Evolutionary conservation across 2,888 invertebrate genomes (phyloP), one percentile per base, ranked within the genome.

Genomic region (Glaucopsyche alexis): DNA sequence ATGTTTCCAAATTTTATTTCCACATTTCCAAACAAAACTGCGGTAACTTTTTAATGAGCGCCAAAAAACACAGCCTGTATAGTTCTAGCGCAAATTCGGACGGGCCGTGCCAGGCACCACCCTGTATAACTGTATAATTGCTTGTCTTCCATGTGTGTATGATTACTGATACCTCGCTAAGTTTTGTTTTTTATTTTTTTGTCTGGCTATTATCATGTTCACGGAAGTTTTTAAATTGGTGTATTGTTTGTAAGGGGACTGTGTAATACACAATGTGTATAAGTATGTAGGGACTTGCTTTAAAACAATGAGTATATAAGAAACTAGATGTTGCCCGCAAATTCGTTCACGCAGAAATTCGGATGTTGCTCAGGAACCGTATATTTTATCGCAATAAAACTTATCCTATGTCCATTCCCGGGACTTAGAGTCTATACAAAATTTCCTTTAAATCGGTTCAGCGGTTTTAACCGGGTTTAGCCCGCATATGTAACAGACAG

Each of bases 51-150:
- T 78, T 76, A 78, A 75, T 77, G 73, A 77, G 73, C 77, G 73
- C 74, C 73, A 79, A 79, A 80, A 81, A 76, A 76, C 75, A 82
- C 87, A 85, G 0, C 80, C 85, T 85, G 85, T 87, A 82, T 73
- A 82, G 81, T 81, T 79, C 79, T 79, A 84, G 86, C 84, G 88
- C 83, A 87, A 91, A 90, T 91, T 91, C 89, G 91, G 91, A 86
- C 81, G 80, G 79, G 80, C 77, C 80, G 91, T 91, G 82, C 92
- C 92, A 90, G 90, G 85, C 88, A 81, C 86, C 84, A 84, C 82
- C 83, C 85, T 85, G 86, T 88, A 86, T 91, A 91, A 91, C 91
- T 92, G 87, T 88, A 82, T 60, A 60, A 60, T 60, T 80, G 84
- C 82, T 83, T 84, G 84, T 84, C 86, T 84, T 83, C 86, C 85